Base-by-base conservation (phyloP, 92 coral and sea anemone species). In the Phenganax subtilis region DNA sequence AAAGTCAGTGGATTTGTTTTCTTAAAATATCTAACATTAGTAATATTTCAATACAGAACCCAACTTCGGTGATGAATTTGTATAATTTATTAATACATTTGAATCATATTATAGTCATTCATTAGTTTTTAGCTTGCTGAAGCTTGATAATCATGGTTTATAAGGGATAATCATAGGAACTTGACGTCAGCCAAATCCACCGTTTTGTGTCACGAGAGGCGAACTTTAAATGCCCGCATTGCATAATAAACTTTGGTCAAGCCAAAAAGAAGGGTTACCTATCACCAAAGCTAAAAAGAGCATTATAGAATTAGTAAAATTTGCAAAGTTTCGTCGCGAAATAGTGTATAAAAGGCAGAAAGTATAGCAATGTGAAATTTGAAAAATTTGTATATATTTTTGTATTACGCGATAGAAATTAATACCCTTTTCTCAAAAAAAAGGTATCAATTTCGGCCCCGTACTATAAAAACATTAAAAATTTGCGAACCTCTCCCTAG, bases 21-120 rank as follows among this genome's bases (percentile, higher is more conserved):
- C 27, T 8, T 8, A 3, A 14, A 75, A 12, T 52, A n/a, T 55
- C 47, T 73, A 73, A 52, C 77, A 55, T 30, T 58, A 55, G 60
- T 51, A 58, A 27, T 15, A 12, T 58, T 76, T 59, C 69, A 76
- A 25, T 30, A 10, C 54, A 12, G 17, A 61, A 9, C 70, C 70
- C 70, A 57, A 76, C 81, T 27, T 3, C 70, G 54, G 81, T 57
- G 81, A 76, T 76, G 70, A 30, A 58, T 29, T 29, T 76, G 81
- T 68, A 68, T 76, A 76, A 76, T 61, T 76, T 76, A 76, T 76
- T 25, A 76, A 76, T 74, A 74, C 79, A 58, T 76, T 76, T 76
- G 56, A 27, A 57, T 59, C 55, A 76, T 76, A 57, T 57, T 76
- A 61, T 57, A 14, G 67, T 76, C 80, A 55, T 28, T 75, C 62